phyloP scores from a whole-genome alignment of 2,888 invertebrate species.

The Zygaena filipendulae region DNA sequence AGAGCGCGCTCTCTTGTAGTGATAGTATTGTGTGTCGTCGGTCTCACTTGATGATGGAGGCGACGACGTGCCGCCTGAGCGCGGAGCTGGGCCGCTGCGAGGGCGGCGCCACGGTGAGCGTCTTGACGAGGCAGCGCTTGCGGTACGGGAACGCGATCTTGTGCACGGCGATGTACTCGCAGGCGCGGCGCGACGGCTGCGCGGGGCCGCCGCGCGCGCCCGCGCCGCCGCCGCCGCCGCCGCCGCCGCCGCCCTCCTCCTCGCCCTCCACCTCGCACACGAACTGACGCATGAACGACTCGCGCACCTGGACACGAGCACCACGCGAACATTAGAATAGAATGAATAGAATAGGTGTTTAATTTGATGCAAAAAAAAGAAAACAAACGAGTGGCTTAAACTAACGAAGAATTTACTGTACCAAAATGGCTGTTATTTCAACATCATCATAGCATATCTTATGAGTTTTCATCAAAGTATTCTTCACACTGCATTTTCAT shows the following conservation, averaged over 20 bases:
- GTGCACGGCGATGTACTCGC: conserved; percentile 49
- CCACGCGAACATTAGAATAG: conserved; percentile 4
- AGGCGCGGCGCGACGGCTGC: conserved; percentile 44
- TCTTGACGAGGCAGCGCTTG: conserved; percentile 85
- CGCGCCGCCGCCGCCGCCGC: conserved; percentile 19
- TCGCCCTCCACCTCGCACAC: conserved; percentile 89
- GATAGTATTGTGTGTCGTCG: neutral
- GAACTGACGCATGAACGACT: conserved; percentile 99
- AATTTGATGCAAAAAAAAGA: no score
- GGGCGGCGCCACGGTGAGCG: conserved; percentile 84
- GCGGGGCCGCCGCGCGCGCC: conserved; percentile 18
- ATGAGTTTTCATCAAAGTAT: no score
- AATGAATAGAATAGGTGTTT: no score
- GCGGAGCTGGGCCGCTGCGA: conserved; percentile 84
- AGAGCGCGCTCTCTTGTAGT: no score
- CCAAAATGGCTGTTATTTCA: no score
- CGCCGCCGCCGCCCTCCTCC: conserved; percentile 71
- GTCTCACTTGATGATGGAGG: conserved; percentile 88
- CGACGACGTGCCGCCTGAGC: conserved; percentile 83
- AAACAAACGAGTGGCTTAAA: no score
- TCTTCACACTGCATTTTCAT: no score
- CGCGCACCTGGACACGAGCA: conserved; percentile 81
- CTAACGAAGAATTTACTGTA: no score
- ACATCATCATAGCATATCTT: no score
- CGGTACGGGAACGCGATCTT: conserved; percentile 72